phyloP scores from a whole-genome alignment of 2,113 vertebrate species.

The Tringa solitaria region DNA sequence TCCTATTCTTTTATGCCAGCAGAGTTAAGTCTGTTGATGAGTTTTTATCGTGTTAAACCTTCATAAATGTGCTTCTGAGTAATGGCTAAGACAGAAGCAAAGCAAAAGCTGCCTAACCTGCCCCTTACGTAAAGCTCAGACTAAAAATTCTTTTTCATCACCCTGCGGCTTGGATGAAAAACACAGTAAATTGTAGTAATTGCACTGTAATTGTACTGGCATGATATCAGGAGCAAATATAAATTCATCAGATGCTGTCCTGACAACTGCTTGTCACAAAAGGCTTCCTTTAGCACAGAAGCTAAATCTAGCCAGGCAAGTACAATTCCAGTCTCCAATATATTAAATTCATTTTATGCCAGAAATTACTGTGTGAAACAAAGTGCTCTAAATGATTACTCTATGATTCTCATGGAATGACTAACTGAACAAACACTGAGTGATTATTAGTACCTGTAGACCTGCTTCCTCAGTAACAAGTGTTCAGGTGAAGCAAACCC shows the following conservation, averaged over 20 bases:
- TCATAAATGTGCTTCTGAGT: background rate
- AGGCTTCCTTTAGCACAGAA: background rate
- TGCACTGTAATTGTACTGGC: background rate
- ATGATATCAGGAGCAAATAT: background rate
- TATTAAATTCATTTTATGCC: background rate
- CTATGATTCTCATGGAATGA: background rate
- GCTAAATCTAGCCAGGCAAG: background rate
- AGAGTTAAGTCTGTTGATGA: background rate
- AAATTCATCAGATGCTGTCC: background rate
- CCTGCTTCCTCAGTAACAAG: background rate
- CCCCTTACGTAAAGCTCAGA: background rate
- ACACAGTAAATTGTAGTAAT: background rate
- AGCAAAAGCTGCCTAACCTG: background rate
- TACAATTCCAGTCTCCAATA: background rate
- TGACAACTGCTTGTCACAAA: background rate
- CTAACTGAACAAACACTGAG: background rate
- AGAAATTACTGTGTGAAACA: background rate
- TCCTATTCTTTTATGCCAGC: background rate
- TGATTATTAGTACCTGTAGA: background rate
- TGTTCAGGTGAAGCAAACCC: background rate
- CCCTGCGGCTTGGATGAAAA: background rate
- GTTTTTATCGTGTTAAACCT: background rate
- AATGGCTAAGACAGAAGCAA: background rate
- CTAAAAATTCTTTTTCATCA: background rate
- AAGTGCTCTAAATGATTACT: background rate